Base-by-base conservation (phyloP, 2,797 vertebrate genomes). In the Cygnus olor region DNA sequence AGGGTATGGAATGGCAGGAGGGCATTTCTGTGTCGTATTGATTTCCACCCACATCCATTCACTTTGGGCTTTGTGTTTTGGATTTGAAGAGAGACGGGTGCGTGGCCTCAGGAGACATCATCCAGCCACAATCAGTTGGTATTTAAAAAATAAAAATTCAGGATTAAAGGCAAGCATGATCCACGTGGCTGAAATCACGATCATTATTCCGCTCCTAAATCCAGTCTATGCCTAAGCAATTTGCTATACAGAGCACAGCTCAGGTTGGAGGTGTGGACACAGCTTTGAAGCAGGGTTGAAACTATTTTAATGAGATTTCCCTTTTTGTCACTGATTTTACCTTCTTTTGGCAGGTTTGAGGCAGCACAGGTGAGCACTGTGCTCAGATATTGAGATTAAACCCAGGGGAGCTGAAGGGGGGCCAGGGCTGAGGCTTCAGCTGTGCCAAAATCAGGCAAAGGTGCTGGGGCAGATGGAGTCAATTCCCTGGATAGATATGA, bases 361-460 rank as follows among this genome's bases (percentile, higher is more conserved):
- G n/a, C 5, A 34, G n/a, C 20, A 34, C n/a, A 21, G 32, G 56
- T n/a, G 56, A n/a, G 32, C 32, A 5, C 60, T 42, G 61, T 9
- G 40, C 64, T 58, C 1, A 27, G 16, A 25, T 0, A 3, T 13
- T 10, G 25, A 2, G 2, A 8, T 20, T 5, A 22, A 53, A 30
- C 3, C 27, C 44, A 4, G n/a, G 1, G 2, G 36, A 20, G 38
- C 21, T 8, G 49, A 28, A 9, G 17, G 64, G 44, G 24, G 40
- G 14, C 17, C 3, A 1, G 0, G 18, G 15, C 45, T 3, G 30
- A 27, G 70, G 54, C 28, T 44, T 6, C 64, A 57, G 76, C 71
- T 69, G 66, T 9, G 51, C 54, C 40, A 3, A 2, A 7, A 34
- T 81, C 53, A 34, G 53, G 25, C 12, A 3, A 2, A 66, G 42